Evolutionary conservation across 2,888 invertebrate genomes (phyloP).

Genomic region (Oscheius sp.): DNA sequence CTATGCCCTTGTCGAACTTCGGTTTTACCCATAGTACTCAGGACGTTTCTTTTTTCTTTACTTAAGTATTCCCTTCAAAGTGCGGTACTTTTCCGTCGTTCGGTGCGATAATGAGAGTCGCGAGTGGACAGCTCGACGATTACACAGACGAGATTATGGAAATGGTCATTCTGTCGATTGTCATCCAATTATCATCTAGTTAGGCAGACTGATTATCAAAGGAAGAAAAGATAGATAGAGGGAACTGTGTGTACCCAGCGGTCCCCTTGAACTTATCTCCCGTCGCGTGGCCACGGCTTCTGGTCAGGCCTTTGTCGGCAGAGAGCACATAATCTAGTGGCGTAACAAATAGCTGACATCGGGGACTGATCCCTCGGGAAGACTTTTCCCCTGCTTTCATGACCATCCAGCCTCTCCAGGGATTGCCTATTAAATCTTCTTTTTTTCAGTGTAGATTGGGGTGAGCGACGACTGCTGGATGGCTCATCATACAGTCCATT

Average conservation of each 20-base stretch:
- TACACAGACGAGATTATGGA: conserved; percentile 18
- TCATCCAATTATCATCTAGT: too few relatives aligned
- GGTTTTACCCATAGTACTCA: background rate
- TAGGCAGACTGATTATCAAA: too few relatives aligned
- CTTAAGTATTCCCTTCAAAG: background rate
- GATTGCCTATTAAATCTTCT: conserved; percentile 8
- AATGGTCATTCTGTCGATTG: too few relatives aligned
- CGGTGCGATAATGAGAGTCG: conserved; percentile 9
- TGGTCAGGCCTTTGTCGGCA: conserved; percentile 16
- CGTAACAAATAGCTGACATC: conserved; percentile 26
- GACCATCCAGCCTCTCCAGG: too few relatives aligned
- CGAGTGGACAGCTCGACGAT: conserved; percentile 1
- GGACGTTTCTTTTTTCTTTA: background rate
- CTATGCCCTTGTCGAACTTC: conserved; percentile 13
- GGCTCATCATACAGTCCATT: conserved; percentile 44
- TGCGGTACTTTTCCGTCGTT: conserved; percentile 20
- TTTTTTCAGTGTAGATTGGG: conserved; percentile 54
- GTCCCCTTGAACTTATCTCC: background rate
- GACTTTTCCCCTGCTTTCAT: too few relatives aligned
- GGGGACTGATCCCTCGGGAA: conserved; percentile 20
- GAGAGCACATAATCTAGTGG: conserved; percentile 6
- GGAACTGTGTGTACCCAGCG: background rate
- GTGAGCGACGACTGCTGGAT: conserved; percentile 49
- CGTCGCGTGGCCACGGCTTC: background rate
- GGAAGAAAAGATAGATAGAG: too few relatives aligned